These are phyloP conservation scores for Herpailurus yagouaroundi DNA, from an alignment of 2,113 vertebrate genomes.

Conservation along the genomic window DNA sequence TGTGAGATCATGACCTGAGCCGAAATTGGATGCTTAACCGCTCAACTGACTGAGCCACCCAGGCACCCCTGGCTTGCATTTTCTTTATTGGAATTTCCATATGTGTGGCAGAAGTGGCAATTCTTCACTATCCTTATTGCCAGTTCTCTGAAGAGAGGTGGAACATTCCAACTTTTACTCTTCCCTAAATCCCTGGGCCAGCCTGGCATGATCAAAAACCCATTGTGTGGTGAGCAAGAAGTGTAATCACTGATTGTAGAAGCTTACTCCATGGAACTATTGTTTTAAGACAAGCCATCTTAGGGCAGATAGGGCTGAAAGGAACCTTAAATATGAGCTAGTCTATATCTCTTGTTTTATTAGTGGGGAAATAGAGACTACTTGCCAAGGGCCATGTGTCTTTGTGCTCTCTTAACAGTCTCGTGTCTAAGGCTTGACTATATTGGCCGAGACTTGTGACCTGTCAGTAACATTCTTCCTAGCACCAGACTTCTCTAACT, in stretches of 20 bases:
- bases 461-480: not conserved
- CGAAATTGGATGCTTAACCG: no score
- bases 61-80: not conserved
- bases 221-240: not conserved
- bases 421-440: not conserved
- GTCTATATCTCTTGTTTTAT: not conserved
- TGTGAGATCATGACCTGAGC: no score
- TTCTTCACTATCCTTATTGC: not conserved
- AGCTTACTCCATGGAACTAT: not conserved
- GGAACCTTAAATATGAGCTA: not conserved
- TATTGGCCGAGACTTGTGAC: not conserved
- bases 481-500: not conserved
- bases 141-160: not conserved
- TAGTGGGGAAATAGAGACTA: not conserved
- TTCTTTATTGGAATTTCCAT: not conserved
- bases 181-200: not conserved
- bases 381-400: not conserved
- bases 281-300: not conserved
- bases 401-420: not conserved
- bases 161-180: not conserved
- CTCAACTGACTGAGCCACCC: no score
- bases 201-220: not conserved
- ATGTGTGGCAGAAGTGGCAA: not conserved
- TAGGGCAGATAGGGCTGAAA: not conserved
- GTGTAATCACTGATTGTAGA: not conserved